Evolutionary conservation across 2,888 invertebrate species (phyloP).

Genomic region (Steromphala cineraria): DNA sequence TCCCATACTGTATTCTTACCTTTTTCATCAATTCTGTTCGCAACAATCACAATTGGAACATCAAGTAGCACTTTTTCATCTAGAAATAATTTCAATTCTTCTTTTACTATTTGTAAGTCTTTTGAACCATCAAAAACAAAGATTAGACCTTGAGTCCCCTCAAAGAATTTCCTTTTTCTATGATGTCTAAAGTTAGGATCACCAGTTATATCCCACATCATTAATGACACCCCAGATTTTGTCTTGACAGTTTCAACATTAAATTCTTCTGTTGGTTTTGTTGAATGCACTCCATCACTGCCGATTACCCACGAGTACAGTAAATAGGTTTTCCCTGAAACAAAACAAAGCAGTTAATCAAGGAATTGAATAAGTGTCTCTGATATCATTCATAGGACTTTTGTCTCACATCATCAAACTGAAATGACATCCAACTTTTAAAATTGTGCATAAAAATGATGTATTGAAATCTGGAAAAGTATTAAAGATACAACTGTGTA

Average conservation of each 20-base stretch:
- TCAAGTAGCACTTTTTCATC: background rate
- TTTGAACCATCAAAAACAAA: background rate
- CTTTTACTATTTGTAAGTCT: background rate
- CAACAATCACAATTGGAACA: background rate
- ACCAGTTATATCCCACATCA: slow-evolving; percentile 12
- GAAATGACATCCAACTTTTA: too few relatives aligned
- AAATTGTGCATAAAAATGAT: too few relatives aligned
- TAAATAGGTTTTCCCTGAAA: background rate
- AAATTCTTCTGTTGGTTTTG: slow-evolving; percentile 9
- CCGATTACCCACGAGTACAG: background rate
- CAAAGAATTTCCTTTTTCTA: background rate
- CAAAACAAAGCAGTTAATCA: too few relatives aligned
- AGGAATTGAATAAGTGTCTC: too few relatives aligned
- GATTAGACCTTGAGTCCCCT: background rate
- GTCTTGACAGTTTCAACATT: slow-evolving; percentile 11
- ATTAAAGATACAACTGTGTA: too few relatives aligned
- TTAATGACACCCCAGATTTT: background rate
- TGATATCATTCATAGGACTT: too few relatives aligned
- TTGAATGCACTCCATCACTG: background rate
- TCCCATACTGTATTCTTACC: background rate
- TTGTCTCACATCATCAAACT: too few relatives aligned
- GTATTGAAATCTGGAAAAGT: too few relatives aligned
- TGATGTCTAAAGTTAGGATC: background rate
- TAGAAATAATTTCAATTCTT: background rate
- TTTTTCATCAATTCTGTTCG: background rate